Percentiles rank a stretch among this genome's conserved stretches.
Conservation (phyloP, 1,140 invertebrate genomes). For the Psilanteris sp. region DNA sequence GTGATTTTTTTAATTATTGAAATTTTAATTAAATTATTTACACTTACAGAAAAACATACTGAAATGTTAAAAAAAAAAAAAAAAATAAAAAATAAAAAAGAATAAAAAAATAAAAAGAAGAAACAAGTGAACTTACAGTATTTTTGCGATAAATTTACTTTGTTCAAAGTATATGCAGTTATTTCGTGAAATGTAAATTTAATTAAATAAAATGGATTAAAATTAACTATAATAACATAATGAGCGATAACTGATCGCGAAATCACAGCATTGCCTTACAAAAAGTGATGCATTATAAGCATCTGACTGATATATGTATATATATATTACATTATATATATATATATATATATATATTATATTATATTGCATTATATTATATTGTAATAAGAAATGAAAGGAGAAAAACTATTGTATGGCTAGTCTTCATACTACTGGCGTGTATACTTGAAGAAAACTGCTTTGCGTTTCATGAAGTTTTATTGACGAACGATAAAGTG, state of each 20-base stretch:
- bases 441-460: slow-evolving; percentile 66
- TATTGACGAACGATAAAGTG: slow-evolving; percentile 12
- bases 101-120: no score
- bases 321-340: slow-evolving; percentile 33
- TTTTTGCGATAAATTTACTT: no score
- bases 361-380: slow-evolving; percentile 25
- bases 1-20: no score
- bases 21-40: no score
- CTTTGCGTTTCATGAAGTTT: slow-evolving; percentile 65
- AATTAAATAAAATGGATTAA: no score
- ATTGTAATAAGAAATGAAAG: slow-evolving; percentile 28
- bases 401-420: slow-evolving; percentile 67
- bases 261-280: slow-evolving; percentile 78
- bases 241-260: slow-evolving; percentile 55
- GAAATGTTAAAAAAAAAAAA: no score
- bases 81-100: no score
- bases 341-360: slow-evolving; percentile 24
- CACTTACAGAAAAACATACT: no score
- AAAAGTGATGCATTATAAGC: slow-evolving; percentile 68
- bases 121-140: no score
- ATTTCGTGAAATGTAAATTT: no score
- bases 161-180: no score
- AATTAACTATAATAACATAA: slow-evolving; percentile 46
- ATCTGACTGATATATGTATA: slow-evolving; percentile 72
- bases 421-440: slow-evolving; percentile 76